Evolutionary conservation across 2,888 invertebrate genomes (phyloP), one percentile per base, ranked within the genome.

Genomic region (Portevinia maculata): DNA sequence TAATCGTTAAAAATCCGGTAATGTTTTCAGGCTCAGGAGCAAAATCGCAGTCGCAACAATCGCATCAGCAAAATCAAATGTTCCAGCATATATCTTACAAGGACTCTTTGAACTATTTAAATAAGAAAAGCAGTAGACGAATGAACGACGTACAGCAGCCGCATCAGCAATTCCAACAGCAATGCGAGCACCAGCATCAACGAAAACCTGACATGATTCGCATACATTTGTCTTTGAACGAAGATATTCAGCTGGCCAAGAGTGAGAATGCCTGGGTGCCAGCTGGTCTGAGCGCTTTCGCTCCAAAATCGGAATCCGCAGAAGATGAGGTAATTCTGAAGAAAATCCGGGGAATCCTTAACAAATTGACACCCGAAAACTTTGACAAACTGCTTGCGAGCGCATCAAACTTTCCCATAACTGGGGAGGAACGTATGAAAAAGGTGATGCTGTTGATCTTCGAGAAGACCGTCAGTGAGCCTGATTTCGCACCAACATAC

Each of bases 241-340:
- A 90, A 76, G 89, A 89, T 67, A 89, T 90, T 4, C 88, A 89
- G 73, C 50, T 89, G n/a, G 88, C 89, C 0, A 86, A 89, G 59
- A 87, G 89, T 59, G 87, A 88, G 55, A 89, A 89, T 84, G 89
- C 89, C 3, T 89, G 89, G 89, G 88, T 89, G 19, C 89, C 89
- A 0, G 87, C 86, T 32, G 86, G 87, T 0, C 28, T 89, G 41
- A 87, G 87, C 17, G 87, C 86, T 28, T 85, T 85, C 55, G 62
- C 64, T 0, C 59, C 64, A 0, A 65, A 85, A 39, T 74, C 84
- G 0, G 52, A 44, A 3, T 86, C 87, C 11, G 87, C 86, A 2
- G 87, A 88, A 41, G 86, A 89, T 37, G 89, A 89, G 1, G 84
- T 78, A 4, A 88, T 89, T 13, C 69, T 89, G 0, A 89, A 89